Conservation (phyloP, 2,113 vertebrate genomes). For the Megatriorchis doriae region DNA sequence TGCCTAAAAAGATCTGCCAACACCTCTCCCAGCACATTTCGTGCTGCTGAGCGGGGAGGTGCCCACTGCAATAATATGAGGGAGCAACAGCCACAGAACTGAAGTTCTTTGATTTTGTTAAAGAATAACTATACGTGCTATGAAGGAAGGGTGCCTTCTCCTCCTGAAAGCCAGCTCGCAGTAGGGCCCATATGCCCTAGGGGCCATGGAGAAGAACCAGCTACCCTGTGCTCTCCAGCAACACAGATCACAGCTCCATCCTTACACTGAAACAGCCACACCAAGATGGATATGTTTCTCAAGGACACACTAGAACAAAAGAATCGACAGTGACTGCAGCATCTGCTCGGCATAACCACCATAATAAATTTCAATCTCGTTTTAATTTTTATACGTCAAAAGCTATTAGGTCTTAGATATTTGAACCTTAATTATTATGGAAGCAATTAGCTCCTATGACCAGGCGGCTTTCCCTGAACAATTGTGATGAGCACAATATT, state of each 20-base stretch:
- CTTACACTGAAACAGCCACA: neutral
- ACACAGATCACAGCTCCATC: neutral
- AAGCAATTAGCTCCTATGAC: neutral
- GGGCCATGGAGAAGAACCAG: neutral
- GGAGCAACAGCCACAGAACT: neutral
- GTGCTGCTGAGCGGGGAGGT: neutral
- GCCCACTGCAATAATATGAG: fast-evolving
- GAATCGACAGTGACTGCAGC: neutral
- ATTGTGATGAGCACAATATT: neutral
- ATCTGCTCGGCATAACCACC: neutral
- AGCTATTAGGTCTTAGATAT: slow-evolving; percentile 28
- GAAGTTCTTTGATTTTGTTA: neutral
- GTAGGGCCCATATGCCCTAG: neutral
- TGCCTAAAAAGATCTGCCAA: neutral
- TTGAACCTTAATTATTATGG: neutral
- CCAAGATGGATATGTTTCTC: neutral
- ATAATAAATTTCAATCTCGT: slow-evolving; percentile 28
- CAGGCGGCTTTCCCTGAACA: neutral
- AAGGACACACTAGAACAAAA: slow-evolving; percentile 46
- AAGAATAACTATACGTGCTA: neutral
- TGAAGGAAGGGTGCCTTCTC: neutral
- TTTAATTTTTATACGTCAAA: slow-evolving; percentile 21
- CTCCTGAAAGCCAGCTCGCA: neutral
- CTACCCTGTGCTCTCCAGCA: neutral
- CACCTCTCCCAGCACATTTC: neutral